Evolutionary conservation across 2,113 vertebrate species (phyloP).

Genomic region (Nettapus auritus): DNA sequence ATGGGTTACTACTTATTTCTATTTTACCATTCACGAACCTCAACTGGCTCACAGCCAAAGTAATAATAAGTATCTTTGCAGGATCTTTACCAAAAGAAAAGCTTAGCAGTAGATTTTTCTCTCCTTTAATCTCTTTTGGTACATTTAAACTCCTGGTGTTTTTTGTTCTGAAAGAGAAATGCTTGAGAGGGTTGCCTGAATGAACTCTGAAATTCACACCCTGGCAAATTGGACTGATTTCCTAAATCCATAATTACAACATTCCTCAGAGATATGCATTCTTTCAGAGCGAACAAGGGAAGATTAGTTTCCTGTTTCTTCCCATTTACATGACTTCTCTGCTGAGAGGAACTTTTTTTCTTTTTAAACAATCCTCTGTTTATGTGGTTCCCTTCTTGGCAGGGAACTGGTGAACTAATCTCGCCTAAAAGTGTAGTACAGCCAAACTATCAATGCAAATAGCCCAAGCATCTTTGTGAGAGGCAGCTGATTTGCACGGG

Average conservation of each 20-base stretch:
- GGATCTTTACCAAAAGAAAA: slow-evolving; percentile 39
- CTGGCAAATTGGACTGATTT: slow-evolving; percentile 56
- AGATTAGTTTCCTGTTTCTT: slow-evolving; percentile 69
- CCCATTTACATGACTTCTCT: slow-evolving; percentile 23
- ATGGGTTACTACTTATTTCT: not conserved
- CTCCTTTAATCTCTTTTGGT: slow-evolving; percentile 54
- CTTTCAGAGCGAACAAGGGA: slow-evolving; percentile 36
- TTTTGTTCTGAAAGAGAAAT: slow-evolving; percentile 54
- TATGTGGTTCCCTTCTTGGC: slow-evolving; percentile 47
- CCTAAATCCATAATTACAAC: slow-evolving; percentile 69
- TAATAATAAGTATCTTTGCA: slow-evolving; percentile 11
- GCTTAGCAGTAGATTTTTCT: slow-evolving; percentile 12
- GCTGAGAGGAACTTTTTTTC: slow-evolving; percentile 29
- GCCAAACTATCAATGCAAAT: slow-evolving; percentile 24
- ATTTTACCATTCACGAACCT: not conserved
- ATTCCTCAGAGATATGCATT: slow-evolving; percentile 62
- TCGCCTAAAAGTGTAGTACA: not conserved
- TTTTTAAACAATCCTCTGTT: slow-evolving; percentile 54
- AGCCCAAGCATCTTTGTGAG: not conserved
- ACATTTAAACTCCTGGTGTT: slow-evolving; percentile 23
- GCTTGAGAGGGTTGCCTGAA: slow-evolving; percentile 60
- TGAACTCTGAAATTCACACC: slow-evolving; percentile 68
- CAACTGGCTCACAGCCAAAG: not conserved
- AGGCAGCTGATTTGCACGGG: not conserved
- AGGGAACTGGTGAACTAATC: slow-evolving; percentile 10